Evolutionary conservation across 2,797 vertebrate species (phyloP).

Genomic region (Cirrhinus molitorella): DNA sequence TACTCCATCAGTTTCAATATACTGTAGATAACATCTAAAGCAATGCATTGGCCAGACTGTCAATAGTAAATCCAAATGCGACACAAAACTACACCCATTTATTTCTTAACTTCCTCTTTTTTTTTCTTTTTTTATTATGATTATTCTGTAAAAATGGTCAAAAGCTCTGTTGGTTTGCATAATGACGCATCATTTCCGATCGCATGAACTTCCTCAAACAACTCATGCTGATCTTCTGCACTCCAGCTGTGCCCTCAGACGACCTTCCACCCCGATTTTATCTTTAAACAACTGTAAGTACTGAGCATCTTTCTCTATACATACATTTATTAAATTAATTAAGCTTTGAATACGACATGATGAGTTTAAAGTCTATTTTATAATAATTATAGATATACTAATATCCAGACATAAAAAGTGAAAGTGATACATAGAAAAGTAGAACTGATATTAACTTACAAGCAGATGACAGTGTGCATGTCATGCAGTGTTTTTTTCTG

Average conservation of each 20-base stretch:
- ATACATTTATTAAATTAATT: not conserved
- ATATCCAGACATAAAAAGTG: not conserved
- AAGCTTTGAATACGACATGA: not conserved
- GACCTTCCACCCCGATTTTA: not conserved
- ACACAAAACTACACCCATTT: not conserved
- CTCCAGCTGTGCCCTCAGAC: not conserved
- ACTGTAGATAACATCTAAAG: not conserved
- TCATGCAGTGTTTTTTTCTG: not conserved
- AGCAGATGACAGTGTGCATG: not conserved
- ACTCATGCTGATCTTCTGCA: not conserved
- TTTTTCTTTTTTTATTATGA: not conserved
- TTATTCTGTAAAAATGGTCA: not conserved
- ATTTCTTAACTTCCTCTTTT: not conserved
- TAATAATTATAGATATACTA: not conserved
- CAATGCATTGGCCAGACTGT: not conserved
- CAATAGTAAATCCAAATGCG: not conserved
- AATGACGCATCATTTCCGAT: not conserved
- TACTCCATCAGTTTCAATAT: not conserved
- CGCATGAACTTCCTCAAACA: conserved; percentile 35
- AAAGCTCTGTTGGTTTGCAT: not conserved
- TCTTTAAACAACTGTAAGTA: conserved; percentile 25
- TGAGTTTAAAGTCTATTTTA: not conserved
- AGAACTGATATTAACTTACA: not conserved
- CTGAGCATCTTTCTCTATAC: not conserved
- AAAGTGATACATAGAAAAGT: conserved; percentile 11